A percentile compares a stretch with the other conserved stretches of the same genome.
phyloP scores from a whole-genome alignment of 2,797 vertebrate genomes.

The Eutrigla gurnardus region DNA sequence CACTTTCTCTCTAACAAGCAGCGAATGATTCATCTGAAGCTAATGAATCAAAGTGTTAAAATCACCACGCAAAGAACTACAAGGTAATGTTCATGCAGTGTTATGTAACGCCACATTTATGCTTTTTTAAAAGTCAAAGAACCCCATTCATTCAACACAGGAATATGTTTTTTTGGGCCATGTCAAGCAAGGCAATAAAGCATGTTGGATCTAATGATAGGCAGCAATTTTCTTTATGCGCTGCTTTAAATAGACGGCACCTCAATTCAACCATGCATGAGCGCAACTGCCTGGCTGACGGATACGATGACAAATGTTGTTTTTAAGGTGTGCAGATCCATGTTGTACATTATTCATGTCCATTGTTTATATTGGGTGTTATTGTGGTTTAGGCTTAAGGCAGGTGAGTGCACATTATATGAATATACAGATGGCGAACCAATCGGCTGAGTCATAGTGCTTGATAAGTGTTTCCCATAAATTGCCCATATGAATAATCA shows the following conservation, averaged over 20 bases:
- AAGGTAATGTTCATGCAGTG: slow-evolving; percentile 60
- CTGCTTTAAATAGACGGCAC: slow-evolving; percentile 52
- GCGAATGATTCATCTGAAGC: slow-evolving; percentile 70
- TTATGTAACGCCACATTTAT: slow-evolving; percentile 57
- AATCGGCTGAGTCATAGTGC: slow-evolving; percentile 44
- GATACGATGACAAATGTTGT: slow-evolving; percentile 28
- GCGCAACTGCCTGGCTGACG: slow-evolving; percentile 32
- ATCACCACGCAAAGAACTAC: slow-evolving; percentile 37
- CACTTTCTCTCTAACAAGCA: slow-evolving; percentile 73
- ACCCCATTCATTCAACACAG: slow-evolving; percentile 56
- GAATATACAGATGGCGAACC: slow-evolving; percentile 41
- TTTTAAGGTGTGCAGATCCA: slow-evolving; percentile 36
- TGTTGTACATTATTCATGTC: background rate
- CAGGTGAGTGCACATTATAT: slow-evolving; percentile 27
- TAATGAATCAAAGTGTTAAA: slow-evolving; percentile 70
- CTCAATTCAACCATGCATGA: slow-evolving; percentile 40
- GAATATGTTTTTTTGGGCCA: slow-evolving; percentile 57
- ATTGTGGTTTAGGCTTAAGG: slow-evolving; percentile 5
- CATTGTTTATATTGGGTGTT: slow-evolving; percentile 13
- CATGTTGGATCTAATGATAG: slow-evolving; percentile 54
- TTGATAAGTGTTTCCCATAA: slow-evolving; percentile 50
- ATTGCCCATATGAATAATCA: slow-evolving; percentile 57
- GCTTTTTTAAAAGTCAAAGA: slow-evolving; percentile 64
- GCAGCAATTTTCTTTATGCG: slow-evolving; percentile 56
- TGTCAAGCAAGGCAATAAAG: slow-evolving; percentile 57